phyloP scores from a whole-genome alignment of 1,140 invertebrate genomes.

The Drosophila sucinea region DNA sequence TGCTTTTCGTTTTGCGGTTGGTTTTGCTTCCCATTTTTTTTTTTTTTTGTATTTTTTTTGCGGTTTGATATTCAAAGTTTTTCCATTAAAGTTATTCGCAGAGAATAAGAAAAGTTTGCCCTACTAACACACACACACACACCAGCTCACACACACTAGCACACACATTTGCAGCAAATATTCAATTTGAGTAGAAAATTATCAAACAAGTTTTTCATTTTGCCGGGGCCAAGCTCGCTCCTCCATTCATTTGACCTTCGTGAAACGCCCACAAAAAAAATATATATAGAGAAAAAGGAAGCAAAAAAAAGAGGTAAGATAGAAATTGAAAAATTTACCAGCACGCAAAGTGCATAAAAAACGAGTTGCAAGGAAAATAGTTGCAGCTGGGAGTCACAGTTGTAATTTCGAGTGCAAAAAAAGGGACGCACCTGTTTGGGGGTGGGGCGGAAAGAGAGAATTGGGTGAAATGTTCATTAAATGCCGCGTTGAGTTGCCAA shows the following conservation, averaged over 20 bases:
- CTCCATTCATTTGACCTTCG: conserved; percentile 59
- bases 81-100: conserved; percentile 80
- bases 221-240: conserved; percentile 11
- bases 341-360: conserved; percentile 79
- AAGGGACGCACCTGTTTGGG: conserved; percentile 43
- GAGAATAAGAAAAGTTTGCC: conserved; percentile 75
- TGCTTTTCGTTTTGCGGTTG: conserved; percentile 13
- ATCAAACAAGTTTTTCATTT: conserved; percentile 68
- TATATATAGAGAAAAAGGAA: conserved; percentile 21
- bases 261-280: conserved; percentile 27
- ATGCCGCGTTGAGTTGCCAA: conserved; percentile 52
- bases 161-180: conserved; percentile 70
- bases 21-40: neutral
- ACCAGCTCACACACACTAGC: conserved; percentile 18
- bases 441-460: conserved; percentile 19
- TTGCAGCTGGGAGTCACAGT: conserved; percentile 41
- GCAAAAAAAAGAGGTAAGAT: conserved; percentile 17
- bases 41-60: conserved; percentile 60
- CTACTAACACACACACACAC: conserved; percentile 29
- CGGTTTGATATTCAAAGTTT: conserved; percentile 81
- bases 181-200: conserved; percentile 80
- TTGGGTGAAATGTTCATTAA: conserved; percentile 68
- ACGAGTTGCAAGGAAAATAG: conserved; percentile 50
- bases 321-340: conserved; percentile 61
- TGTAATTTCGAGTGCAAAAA: conserved; percentile 46